Evolutionary conservation across 2,797 vertebrate genomes (phyloP).

Genomic region (Glyptemys insculpta): DNA sequence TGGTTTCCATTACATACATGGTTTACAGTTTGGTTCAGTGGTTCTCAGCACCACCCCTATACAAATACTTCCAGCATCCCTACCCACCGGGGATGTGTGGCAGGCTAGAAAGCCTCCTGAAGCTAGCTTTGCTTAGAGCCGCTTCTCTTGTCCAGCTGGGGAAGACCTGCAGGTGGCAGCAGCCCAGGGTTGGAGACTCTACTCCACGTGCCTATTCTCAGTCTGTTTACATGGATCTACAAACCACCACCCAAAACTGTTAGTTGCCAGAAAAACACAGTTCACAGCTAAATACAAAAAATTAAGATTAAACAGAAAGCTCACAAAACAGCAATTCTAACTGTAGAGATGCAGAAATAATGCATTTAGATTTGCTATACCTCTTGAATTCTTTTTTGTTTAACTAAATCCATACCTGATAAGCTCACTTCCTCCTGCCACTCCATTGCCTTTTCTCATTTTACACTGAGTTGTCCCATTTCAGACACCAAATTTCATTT

Average conservation of each 20-base stretch:
- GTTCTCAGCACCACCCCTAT: rapidly evolving
- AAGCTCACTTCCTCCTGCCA: rapidly evolving
- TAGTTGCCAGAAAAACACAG: not conserved
- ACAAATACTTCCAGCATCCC: too few species aligned
- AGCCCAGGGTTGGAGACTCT: not conserved
- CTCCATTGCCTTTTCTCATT: rapidly evolving
- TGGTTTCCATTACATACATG: too few species aligned
- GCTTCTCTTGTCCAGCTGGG: not conserved
- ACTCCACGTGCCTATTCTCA: not conserved
- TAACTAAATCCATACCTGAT: rapidly evolving
- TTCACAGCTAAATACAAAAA: not conserved
- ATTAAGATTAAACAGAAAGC: not conserved
- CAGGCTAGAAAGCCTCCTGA: not conserved
- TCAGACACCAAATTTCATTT: rapidly evolving
- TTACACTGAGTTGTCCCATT: rapidly evolving
- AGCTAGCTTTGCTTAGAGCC: not conserved
- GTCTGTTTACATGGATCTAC: not conserved
- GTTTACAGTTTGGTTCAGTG: too few species aligned
- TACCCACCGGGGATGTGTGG: not conserved
- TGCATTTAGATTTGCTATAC: not conserved
- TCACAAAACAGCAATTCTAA: not conserved
- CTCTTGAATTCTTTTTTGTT: not conserved
- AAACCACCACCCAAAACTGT: not conserved
- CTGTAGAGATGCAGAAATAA: not conserved
- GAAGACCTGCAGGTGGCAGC: not conserved